Base-by-base conservation (phyloP, 35 echinoderm and acorn worm genomes). In the Heliocidaris tuberculata region DNA sequence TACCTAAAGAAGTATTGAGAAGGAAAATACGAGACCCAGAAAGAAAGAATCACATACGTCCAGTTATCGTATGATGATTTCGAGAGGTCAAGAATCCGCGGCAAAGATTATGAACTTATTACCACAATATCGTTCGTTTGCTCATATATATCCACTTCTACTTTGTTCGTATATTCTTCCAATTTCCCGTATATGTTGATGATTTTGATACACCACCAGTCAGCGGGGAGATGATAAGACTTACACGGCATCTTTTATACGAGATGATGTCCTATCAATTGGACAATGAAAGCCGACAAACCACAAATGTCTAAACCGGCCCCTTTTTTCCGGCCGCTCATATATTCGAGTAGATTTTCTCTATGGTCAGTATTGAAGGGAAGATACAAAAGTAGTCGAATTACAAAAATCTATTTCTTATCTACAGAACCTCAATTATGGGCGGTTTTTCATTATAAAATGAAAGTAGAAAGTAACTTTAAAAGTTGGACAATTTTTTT, bases 91-190 rank as follows among this genome's bases (percentile, higher is more conserved):
- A 78, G 7, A 27, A 78, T 3, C 7, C 21, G 21, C 7, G 19
- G 65, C 65, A 78, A 78, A 78, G 65, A 78, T 78, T 19, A 78
- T 78, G 65, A 21, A 78, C 65, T 78, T 78, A 78, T 78, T 78
- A 78, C 65, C 65, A 78, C 65, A 78, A n/a, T 7, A 78, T 7
- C 6, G 6, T n/a, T 78, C 65, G 65, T 78, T 78, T 78, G 19
- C 7, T n/a, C 27, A 24, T n/a, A 78, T 78, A 27, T 78, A 19
- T 5, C 65, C 65, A 78, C 27, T 27, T 56, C 15, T 78, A 78
- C 65, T 78, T 78, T 78, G 65, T 78, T n/a, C 61, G 19, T 19
- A 19, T 78, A 19, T 78, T 78, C 65, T 78, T 78, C 17, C 65
- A 78, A 78, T 78, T 78, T 78, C 27, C 0, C 65, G 21, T 78